Conservation (phyloP, 2,113 vertebrate genomes). For the Brachyhypopomus gauderio region DNA sequence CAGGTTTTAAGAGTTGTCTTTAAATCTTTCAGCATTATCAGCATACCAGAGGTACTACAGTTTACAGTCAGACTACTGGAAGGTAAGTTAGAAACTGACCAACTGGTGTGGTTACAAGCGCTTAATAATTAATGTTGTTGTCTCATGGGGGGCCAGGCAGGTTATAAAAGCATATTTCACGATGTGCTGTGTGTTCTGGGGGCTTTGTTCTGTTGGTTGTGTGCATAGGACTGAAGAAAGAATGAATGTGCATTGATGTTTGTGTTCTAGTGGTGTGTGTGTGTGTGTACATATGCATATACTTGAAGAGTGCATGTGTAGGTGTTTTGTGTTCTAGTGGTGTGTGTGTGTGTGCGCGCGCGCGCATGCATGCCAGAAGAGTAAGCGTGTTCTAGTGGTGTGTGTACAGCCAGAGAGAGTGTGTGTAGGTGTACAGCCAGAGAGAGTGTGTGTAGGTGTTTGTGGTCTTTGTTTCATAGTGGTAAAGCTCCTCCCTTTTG, state of each 20-base stretch:
- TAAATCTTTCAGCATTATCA: conserved; percentile 89
- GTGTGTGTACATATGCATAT: no score
- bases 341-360: no score
- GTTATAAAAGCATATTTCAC: no score
- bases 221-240: background rate
- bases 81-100: conserved; percentile 79
- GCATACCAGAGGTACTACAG: conserved; percentile 99
- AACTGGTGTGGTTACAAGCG: background rate
- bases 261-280: no score
- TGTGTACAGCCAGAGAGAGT: no score
- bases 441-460: background rate
- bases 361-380: no score
- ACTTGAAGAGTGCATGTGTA: no score
- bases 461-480: conserved; percentile 1
- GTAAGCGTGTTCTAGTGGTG: background rate
- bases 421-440: background rate
- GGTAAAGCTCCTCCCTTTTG: background rate
- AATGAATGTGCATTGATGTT: background rate
- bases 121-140: no score
- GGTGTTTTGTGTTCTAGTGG: background rate
- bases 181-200: no score
- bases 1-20: background rate
- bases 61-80: conserved; percentile 99
- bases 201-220: background rate
- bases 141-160: no score